Evolutionary conservation across 2,113 vertebrate genomes (phyloP), one percentile per base, ranked within the genome.

Genomic region (Dolichallabes microphthalmus): DNA sequence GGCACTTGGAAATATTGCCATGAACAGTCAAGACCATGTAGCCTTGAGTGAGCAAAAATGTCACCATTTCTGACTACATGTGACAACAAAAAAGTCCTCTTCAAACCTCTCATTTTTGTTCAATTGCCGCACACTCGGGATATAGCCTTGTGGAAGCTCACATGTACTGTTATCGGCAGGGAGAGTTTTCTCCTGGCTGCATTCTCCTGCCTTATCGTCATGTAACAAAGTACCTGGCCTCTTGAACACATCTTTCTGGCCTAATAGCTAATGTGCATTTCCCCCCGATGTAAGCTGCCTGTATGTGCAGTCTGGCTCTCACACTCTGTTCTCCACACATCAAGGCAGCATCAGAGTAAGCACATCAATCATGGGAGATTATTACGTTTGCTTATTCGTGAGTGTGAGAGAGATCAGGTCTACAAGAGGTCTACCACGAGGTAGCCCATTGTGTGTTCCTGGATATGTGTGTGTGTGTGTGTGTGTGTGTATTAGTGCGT

Each of bases 191-290:
- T 92, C 32, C 73, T 89, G 6, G 90, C 91, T 93, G 94, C 93
- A 95, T 95, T 93, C 93, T 92, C 94, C 94, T 96, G 94, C 93
- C 92, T 90, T 90, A 90, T 90, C 88, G 92, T 95, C 85, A 89
- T 90, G 91, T 88, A 93, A 90, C 81, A 90, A 89, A 93, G 94
- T 94, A 92, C 93, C 92, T 93, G 89, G 87, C 93, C 92, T 94
- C 94, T 94, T 61, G 88, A 93, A 94, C 94, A 94, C 86, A 69
- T 77, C n/a, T 55, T 22, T 82, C 27, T 82, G 22, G 22, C 22
- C 35, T 88, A 81, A 73, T 83, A 58, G 80, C 79, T 73, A 78
- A 53, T 79, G 45, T 66, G 61, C 73, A 76, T 53, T 53, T 66
- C 85, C 57, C 66, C 32, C 39, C 50, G 4, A 74, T 86, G 85